Conservation (phyloP, 2,797 vertebrate genomes). For the Anguilla anguilla region DNA sequence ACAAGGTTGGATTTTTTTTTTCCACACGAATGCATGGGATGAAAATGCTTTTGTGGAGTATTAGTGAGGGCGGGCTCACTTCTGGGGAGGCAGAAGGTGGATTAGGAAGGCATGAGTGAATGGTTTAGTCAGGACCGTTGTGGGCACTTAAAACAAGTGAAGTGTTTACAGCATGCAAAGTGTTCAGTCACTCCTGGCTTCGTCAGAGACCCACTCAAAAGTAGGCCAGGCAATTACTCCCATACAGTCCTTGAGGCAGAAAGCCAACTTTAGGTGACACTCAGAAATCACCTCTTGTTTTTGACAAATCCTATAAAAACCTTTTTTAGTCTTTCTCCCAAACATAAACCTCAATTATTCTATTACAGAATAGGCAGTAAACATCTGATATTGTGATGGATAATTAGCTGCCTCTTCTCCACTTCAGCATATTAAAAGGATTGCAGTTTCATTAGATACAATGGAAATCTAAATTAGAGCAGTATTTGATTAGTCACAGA, state of each 20-base stretch:
- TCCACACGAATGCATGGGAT: constrained; percentile 10
- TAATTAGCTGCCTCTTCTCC: constrained; percentile 24
- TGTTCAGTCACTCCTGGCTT: constrained; percentile 8
- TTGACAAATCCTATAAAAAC: constrained; percentile 30
- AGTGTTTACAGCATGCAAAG: constrained; percentile 43
- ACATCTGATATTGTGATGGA: constrained; percentile 2
- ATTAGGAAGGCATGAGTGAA: constrained; percentile 34
- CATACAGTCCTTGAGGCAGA: constrained; percentile 30
- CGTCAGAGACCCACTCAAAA: constrained; percentile 14
- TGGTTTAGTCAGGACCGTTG: constrained; percentile 38
- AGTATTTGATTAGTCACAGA: constrained; percentile 17
- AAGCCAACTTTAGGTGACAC: constrained; percentile 21
- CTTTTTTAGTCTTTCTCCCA: background rate
- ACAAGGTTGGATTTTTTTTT: constrained; percentile 23
- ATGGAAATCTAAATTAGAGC: constrained; percentile 31
- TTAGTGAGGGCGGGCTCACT: constrained; percentile 23
- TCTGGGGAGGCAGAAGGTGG: constrained; percentile 30
- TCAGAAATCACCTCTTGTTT: constrained; percentile 30
- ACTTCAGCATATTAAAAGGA: constrained; percentile 29
- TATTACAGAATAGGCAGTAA: constrained; percentile 5
- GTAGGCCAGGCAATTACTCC: constrained; percentile 42
- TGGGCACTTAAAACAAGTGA: constrained; percentile 42
- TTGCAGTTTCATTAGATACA: constrained; percentile 28
- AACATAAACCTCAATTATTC: constrained; percentile 29
- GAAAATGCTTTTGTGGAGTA: constrained; percentile 28